Evolutionary conservation across 2,888 invertebrate species (phyloP), one percentile per base, ranked within the genome.

Genomic region (Idaea biselata): DNA sequence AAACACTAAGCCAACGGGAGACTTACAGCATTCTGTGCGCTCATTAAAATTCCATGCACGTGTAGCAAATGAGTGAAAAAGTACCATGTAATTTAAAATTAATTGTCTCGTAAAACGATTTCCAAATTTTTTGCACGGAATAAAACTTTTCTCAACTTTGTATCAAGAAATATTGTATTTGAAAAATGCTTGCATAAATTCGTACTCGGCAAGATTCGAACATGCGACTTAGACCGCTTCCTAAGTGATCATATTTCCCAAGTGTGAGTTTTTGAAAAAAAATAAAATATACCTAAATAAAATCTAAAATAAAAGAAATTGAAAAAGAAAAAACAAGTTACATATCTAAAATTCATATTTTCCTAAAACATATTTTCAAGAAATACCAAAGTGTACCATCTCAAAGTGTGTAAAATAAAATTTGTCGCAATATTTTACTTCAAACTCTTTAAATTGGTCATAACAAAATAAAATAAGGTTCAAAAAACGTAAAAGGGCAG

Each of bases 401-500:
- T n/a, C 25, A 58, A 44, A 14, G 44, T 44, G 57, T 53, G 64
- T 60, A 64, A 66, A 63, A 63, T 60, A 60, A 14, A 61, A 44
- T 16, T 65, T 62, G 62, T 58, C 56, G 63, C 63, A 44, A 59
- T 60, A 63, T 64, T 62, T 65, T 62, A 65, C 60, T 62, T 63
- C 63, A 68, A 69, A 73, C 68, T 63, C 68, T 71, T 64, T 76
- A 75, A 72, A 73, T 72, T 68, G 65, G 61, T 68, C 67, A 72
- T 73, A 73, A 73, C 72, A 70, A 72, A 44, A 70, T 68, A 73
- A 76, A 73, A 74, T 63, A 68, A 44, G 60, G 57, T 66, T 61
- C 56, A 68, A 66, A 73, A 76, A 77, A 73, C 76, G 68, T 76
- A 73, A 77, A 75, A 76, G 73, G 70, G 73, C 73, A 70, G 64